Evolutionary conservation across 2,888 invertebrate species (phyloP).

Genomic region (Erebia aethiops): DNA sequence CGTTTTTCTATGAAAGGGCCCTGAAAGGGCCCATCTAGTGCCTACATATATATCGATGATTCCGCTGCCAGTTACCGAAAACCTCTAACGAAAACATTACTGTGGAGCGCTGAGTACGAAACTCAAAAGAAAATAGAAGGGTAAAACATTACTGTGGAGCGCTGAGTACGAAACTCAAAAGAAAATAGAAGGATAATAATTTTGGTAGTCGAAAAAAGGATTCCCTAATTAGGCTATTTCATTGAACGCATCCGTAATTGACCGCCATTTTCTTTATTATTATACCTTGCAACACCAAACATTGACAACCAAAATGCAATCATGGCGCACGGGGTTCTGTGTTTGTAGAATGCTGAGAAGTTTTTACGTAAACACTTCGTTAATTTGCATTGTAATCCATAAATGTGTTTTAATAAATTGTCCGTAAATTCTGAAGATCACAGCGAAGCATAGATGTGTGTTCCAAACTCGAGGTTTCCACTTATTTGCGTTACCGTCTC

Average conservation of each 20-base stretch:
- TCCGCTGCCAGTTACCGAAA: too few species aligned
- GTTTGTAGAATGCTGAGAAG: constrained; percentile 83
- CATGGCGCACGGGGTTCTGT: constrained; percentile 83
- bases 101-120: too few species aligned
- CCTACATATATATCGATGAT: too few species aligned
- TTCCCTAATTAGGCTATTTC: constrained; percentile 17
- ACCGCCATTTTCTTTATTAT: constrained; percentile 75
- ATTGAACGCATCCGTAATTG: constrained; percentile 62
- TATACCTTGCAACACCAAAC: constrained; percentile 67
- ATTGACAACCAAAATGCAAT: constrained; percentile 84
- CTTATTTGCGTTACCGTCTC: constrained; percentile 78
- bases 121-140: too few species aligned
- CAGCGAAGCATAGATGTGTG: constrained; percentile 79
- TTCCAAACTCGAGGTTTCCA: constrained; percentile 71
- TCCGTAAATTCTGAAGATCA: constrained; percentile 64
- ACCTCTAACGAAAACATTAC: too few species aligned
- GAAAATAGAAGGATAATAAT: too few species aligned
- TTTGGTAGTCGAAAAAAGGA: not conserved
- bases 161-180: too few species aligned
- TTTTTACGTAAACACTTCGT: constrained; percentile 83
- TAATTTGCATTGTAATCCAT: constrained; percentile 74
- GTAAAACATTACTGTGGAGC: too few species aligned
- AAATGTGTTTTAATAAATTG: constrained; percentile 75
- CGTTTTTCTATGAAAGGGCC: too few species aligned
- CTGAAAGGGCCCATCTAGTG: too few species aligned